Conservation (phyloP, 1,140 invertebrate genomes). For the Lineus longissimus region DNA sequence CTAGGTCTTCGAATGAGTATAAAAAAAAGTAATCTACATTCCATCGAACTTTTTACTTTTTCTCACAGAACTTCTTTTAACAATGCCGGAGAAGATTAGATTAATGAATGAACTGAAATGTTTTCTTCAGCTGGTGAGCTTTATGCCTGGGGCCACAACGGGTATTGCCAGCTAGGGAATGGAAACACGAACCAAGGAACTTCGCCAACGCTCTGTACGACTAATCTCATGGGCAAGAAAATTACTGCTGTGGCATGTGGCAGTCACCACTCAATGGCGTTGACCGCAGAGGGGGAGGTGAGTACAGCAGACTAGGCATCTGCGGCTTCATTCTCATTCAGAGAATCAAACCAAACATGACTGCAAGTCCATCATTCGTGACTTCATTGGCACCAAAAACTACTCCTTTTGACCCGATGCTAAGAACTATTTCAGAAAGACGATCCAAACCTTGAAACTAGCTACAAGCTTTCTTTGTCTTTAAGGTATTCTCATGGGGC, state of each 20-base stretch:
- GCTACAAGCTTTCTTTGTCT: neutral
- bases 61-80: neutral
- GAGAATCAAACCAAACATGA: no score
- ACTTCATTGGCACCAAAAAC: no score
- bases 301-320: no score
- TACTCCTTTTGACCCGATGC: neutral
- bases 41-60: no score
- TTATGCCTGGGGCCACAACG: constrained; percentile 69
- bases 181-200: constrained; percentile 61
- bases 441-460: no score
- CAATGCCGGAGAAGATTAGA: no score
- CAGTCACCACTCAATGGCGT: constrained; percentile 63
- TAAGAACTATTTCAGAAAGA: no score
- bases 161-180: constrained; percentile 63
- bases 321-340: no score
- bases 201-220: constrained; percentile 56
- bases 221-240: constrained; percentile 56
- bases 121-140: constrained; percentile 57
- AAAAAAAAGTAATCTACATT: no score
- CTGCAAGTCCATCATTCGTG: neutral
- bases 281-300: constrained; percentile 64
- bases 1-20: no score
- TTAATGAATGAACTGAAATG: no score
- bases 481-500: constrained; percentile 65
- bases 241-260: constrained; percentile 63